Base-by-base conservation (phyloP, 2,113 vertebrate genomes). In the Setophaga kirtlandii region DNA sequence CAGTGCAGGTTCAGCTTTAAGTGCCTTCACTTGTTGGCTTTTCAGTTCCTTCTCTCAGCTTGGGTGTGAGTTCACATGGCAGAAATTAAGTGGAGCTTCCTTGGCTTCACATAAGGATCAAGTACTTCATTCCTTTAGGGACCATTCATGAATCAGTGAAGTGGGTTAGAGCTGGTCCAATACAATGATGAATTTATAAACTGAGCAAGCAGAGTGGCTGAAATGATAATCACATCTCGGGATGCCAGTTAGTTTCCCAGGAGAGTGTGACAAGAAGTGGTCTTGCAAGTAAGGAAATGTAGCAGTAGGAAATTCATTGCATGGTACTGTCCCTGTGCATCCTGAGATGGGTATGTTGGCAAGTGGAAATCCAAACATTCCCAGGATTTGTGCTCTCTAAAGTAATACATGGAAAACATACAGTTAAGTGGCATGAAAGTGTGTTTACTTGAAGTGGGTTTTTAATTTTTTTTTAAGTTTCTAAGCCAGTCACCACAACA, bases 291-390 rank as follows among this genome's bases (percentile, higher is more conserved):
- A 37, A 67, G 35, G 47, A 76, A 59, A 39, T 35, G 11, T 4
- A 35, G 28, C 46, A 44, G 49, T 25, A 42, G 73, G 59, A 44
- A 53, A 37, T 17, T 28, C 6, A 9, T 20, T 37, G 50, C 31
- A 1, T 18, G 16, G 25, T 14, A 5, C 11, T 47, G 30, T 15
- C 46, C 3, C 0, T 30, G 55, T 3, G 3, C 39, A 49, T 70
- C 37, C 69, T 0, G 0, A 73, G 59, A 3, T 33, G 21, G 42
- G 10, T 11, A 1, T 37, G 22, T n/a, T 5, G 6, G 73, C 64
- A 69, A 28, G 47, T 5, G 6, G 33, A 25, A 68, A 70, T 30
- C 37, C 41, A 58, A 15, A 58, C 42, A 11, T 22, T 25, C 27
- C 15, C 37, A 20, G 18, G 63, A 53, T 33, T 59, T 62, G 13